Evolutionary conservation across 2,888 invertebrate genomes (phyloP).

Genomic region (Lepetodrilus schrolli): DNA sequence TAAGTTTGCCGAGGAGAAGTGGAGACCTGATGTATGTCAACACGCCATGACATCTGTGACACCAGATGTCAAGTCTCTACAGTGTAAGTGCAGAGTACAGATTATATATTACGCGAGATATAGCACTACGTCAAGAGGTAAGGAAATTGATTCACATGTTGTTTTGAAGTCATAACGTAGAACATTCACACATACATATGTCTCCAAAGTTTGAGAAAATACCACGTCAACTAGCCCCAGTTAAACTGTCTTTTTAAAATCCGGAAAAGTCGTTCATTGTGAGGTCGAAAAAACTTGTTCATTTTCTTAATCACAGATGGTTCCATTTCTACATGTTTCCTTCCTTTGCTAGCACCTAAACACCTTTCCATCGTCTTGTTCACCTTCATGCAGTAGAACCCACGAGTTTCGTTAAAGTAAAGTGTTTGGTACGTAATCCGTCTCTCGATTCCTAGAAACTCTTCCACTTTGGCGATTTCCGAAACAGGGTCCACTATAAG

Average conservation of each 20-base stretch:
- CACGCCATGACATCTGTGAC: no score
- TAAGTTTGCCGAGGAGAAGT: no score
- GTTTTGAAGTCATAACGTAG: no score
- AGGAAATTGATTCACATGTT: no score
- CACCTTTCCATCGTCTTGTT: slow-evolving; percentile 83
- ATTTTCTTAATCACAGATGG: slow-evolving; percentile 78
- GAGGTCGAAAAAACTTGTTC: slow-evolving; percentile 64
- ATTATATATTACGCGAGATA: no score
- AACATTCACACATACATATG: slow-evolving; percentile 15
- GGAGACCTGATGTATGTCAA: no score
- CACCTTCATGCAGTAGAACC: slow-evolving; percentile 91
- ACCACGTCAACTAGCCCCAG: slow-evolving; percentile 79
- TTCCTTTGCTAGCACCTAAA: slow-evolving; percentile 90
- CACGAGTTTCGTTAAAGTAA: slow-evolving; percentile 96
- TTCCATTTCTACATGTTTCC: slow-evolving; percentile 89
- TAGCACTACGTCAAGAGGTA: no score
- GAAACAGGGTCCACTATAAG: slow-evolving; percentile 69
- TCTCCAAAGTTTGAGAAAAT: neutral
- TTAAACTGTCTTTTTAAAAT: slow-evolving; percentile 93
- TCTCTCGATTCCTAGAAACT: slow-evolving; percentile 69
- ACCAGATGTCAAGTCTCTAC: no score
- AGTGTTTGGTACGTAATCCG: slow-evolving; percentile 83
- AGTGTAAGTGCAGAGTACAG: no score
- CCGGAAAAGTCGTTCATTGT: slow-evolving; percentile 79
- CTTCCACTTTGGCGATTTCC: slow-evolving; percentile 69